phyloP scores from a whole-genome alignment of 2,113 vertebrate species.

The Scytalopus superciliaris region DNA sequence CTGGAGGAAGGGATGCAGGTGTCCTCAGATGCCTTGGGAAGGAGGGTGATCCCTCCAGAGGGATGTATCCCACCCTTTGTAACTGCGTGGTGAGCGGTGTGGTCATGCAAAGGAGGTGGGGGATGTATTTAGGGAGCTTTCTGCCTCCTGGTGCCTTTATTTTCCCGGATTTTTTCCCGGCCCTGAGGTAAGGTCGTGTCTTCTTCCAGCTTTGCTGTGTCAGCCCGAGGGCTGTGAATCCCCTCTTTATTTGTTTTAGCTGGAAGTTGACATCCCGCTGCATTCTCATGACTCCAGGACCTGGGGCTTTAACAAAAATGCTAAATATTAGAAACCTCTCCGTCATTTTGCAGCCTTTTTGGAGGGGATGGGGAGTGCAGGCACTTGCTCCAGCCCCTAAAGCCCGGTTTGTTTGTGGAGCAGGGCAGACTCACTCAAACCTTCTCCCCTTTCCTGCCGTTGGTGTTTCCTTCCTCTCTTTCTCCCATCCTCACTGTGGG shows the following conservation, averaged over 20 bases:
- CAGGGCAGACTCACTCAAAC: not conserved
- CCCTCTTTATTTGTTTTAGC: conserved; percentile 53
- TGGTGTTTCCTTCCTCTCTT: not conserved
- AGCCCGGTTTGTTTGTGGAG: conserved; percentile 24
- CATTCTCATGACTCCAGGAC: conserved; percentile 64
- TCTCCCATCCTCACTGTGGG: not conserved
- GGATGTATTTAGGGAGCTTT: accelerated
- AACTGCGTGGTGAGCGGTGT: accelerated
- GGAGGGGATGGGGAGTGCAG: not conserved
- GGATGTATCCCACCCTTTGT: accelerated
- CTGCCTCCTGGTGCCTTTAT: not conserved
- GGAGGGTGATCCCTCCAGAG: not conserved
- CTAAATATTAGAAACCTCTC: conserved; percentile 9
- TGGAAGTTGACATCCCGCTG: conserved; percentile 35
- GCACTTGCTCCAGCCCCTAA: not conserved
- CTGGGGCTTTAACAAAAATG: conserved; percentile 56
- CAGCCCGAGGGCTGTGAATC: not conserved
- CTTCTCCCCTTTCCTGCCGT: not conserved
- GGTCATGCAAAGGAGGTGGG: accelerated
- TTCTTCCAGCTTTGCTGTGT: not conserved
- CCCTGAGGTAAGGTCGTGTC: not conserved
- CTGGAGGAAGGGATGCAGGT: not conserved
- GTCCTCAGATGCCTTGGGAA: not conserved
- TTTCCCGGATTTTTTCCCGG: not conserved
- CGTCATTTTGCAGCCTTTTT: not conserved